These are phyloP conservation scores for Tachypleus tridentatus DNA, from an alignment of 1,140 invertebrate genomes.

Conservation along the genomic window DNA sequence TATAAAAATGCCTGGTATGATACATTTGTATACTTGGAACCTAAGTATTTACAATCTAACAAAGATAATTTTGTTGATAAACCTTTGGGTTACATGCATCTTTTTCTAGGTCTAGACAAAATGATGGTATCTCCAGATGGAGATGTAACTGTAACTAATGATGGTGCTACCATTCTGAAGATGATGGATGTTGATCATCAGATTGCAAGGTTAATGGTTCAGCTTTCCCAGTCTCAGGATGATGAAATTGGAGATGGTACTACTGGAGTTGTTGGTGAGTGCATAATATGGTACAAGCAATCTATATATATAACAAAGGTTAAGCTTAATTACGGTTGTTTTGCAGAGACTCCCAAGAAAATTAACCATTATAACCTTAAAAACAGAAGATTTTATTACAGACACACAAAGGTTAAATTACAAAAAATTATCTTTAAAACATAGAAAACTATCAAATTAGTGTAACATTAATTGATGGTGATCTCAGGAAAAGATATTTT, in stretches of 20 bases:
- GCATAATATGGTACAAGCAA: not conserved
- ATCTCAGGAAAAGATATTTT: no score
- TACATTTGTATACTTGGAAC: no score
- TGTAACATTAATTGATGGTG: no score
- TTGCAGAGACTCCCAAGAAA: no score
- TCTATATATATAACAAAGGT: not conserved
- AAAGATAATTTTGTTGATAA: no score
- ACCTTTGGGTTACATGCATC: no score
- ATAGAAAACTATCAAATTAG: no score
- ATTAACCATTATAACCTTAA: no score
- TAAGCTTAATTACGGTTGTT: not conserved
- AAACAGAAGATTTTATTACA: not conserved
- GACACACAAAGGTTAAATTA: not conserved
- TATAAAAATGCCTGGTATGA: no score
- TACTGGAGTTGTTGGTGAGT: constrained; percentile 85
- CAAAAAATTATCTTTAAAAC: no score
- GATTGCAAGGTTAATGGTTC: constrained; percentile 95
- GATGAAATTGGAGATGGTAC: constrained; percentile 99
- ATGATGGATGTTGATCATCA: constrained; percentile 96
- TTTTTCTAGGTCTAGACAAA: constrained; percentile 66
- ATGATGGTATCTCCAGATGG: constrained; percentile 95
- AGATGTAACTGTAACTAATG: constrained; percentile 96
- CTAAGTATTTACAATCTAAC: no score
- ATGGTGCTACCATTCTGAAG: constrained; percentile 98
- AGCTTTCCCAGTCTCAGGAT: constrained; percentile 96